Base-by-base conservation (phyloP, 2,888 invertebrate genomes). In the Atrina japonica region DNA sequence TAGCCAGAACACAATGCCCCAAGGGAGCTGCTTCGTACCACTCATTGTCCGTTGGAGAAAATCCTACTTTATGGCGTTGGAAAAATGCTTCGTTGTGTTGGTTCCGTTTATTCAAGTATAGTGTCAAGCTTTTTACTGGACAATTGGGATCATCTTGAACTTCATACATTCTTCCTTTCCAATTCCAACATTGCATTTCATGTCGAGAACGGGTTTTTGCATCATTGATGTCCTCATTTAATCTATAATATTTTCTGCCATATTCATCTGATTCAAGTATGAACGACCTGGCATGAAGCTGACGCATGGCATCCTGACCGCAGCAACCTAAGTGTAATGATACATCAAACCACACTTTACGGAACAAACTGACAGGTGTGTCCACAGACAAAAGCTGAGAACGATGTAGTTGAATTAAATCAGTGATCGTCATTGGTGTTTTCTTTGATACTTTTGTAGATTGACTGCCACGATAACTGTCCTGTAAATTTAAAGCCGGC, bases 101-200 rank as follows among this genome's bases (percentile, higher is more conserved):
- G 56, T 78, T 76, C 3, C 76, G 59, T n/a, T 74, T 78, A 25
- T 67, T 59, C 16, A 70, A n/a, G 58, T 76, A 78, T 23, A 66
- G 59, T 21, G 72, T 72, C 66, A 68, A 68, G 18, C 67, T 66
- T 41, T 52, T 58, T 5, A 78, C 68, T 25, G 78, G 78, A 47
- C 76, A 78, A 27, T 56, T 58, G 9, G 30, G 25, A 50, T 67
- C 67, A 11, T 50, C 41, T 9, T 59, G 35, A n/a, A 69, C 61
- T 64, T 74, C 72, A 60, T 76, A 76, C 70, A 76, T 76, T 14
- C 74, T 49, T 2, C 52, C 64, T 14, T 72, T 66, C 71, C 71
- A 72, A 35, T 64, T 56, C 71, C 71, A 72, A 30, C 67, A 72
- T 35, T 66, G 67, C 71, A 72, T 72, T 52, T 72, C 71, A 66